phyloP scores from a whole-genome alignment of 1,140 invertebrate species.

The Propsilocerus akamusi region DNA sequence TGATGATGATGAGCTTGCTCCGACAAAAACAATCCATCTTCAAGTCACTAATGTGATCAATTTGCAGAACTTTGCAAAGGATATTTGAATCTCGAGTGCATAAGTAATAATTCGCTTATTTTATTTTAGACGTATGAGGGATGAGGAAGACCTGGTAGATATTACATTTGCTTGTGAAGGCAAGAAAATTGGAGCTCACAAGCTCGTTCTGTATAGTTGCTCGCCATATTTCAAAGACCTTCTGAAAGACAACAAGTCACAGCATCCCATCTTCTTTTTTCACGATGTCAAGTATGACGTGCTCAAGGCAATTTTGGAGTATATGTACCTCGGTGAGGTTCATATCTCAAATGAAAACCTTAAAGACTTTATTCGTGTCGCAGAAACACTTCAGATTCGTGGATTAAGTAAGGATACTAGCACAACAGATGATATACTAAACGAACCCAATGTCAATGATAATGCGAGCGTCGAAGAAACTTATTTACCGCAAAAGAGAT shows the following conservation, averaged over 20 bases:
- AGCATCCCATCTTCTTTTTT: slow-evolving; percentile 61
- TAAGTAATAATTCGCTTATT: too few relatives aligned
- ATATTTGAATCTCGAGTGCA: too few relatives aligned
- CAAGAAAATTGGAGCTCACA: slow-evolving; percentile 45
- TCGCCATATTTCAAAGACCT: slow-evolving; percentile 53
- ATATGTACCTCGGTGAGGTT: slow-evolving; percentile 73
- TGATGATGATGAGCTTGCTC: too few relatives aligned
- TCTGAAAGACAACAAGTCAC: slow-evolving; percentile 33
- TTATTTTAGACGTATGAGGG: slow-evolving; percentile 13
- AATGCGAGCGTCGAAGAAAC: background rate
- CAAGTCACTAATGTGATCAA: background rate
- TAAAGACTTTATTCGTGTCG: slow-evolving; percentile 56
- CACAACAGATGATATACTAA: background rate
- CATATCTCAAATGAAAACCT: slow-evolving; percentile 66
- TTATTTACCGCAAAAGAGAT: background rate
- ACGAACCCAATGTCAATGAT: background rate
- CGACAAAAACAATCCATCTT: too few relatives aligned
- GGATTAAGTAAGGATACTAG: slow-evolving; percentile 43
- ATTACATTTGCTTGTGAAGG: slow-evolving; percentile 53
- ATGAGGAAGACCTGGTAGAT: slow-evolving; percentile 49
- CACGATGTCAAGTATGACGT: slow-evolving; percentile 60
- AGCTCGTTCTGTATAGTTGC: slow-evolving; percentile 48
- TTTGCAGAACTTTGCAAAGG: too few relatives aligned
- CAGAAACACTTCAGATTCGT: slow-evolving; percentile 62
- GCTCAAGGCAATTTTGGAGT: slow-evolving; percentile 56